Evolutionary conservation across 2,797 vertebrate genomes (phyloP), one percentile per base, ranked within the genome.

Genomic region (Neosilurus mollespiculum): DNA sequence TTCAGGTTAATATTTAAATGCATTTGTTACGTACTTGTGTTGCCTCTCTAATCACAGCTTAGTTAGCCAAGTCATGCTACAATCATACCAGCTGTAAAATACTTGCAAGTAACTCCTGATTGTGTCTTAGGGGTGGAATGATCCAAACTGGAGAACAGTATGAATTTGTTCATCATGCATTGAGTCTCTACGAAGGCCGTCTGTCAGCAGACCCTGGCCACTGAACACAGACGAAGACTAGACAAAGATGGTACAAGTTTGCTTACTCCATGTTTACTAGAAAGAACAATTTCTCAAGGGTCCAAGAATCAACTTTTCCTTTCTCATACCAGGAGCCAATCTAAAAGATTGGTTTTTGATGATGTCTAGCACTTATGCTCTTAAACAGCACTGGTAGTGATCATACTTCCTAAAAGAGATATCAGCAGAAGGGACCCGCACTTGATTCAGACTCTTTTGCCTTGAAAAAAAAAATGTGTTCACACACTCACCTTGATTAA

Each of bases 101-200:
- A 14, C 26, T 67, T 3, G 49, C 43, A n/a, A 37, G 15, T 69
- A 43, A 16, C 65, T 56, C 53, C 14, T 71, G 18, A n/a, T 43
- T 90, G 89, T 84, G 22, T 85, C 80, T 30, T 93, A 99, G 98
- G 88, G 98, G 98, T 11, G 98, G 98, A 34, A 99, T 99, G 98
- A 97, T 99, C 90, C 98, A 99, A 90, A 99, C 98, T 11, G 96
- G 94, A 0, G 97, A 99, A 92, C 98, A 99, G 93, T 99, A 99
- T 78, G 96, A 98, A 92, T 99, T 99, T 80, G 96, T 99, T 81
- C 97, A 99, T 86, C 97, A 98, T n/a, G 97, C 97, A 62, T 90
- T 99, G 88, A 94, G 94, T 86, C 94, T 98, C 64, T 98, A 96
- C 18, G 96, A 98, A 90, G 94, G 95, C 88, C 95, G 93, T 85